Base-by-base conservation (phyloP, 2,797 vertebrate genomes). In the Hipposideros larvatus region DNA sequence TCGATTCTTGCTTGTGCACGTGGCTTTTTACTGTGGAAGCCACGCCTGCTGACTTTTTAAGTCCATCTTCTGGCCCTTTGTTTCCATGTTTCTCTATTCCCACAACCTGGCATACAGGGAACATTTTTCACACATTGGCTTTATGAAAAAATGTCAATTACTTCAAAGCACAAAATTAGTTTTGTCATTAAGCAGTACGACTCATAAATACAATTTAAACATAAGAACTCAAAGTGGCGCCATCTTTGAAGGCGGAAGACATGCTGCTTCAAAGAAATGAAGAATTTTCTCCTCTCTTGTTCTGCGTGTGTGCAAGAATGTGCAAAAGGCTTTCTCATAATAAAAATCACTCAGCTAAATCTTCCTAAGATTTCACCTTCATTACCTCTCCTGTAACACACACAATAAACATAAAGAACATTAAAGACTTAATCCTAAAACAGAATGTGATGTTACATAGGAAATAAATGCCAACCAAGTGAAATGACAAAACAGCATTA, bases 271-370 rank as follows among this genome's bases (percentile, higher is more conserved):
- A 82, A 79, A 87, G 63, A 71, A 71, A 91, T 0, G 13, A 51
- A 65, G 19, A 68, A 34, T 31, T 16, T 41, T 65, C 53, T 28
- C 21, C 9, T 34, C 26, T 21, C 24, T 14, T 0, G 1, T 13
- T 77, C n/a, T 79, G 78, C 1, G 1, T 22, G 43, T 2, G 19
- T 87, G 59, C 53, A 91, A 97, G 53, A 88, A 87, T 46, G 11
- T 41, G 14, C n/a, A 68, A 46, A 31, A 57, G 34, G 19, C 31
- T 91, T 79, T 89, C 85, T 92, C 55, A 51, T 65, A 66, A 66
- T 46, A 94, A 53, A 92, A 93, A 63, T 46, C 78, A 94, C n/a
- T 84, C 63, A 19, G 68, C 78, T 84, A 80, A 86, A 61, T 55
- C 14, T 86, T 83, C 21, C 61, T 51, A 66, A 18, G 51, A 55